Percentiles rank a stretch among this genome's conserved stretches.
These are phyloP conservation scores for Galeopsomyia nigrocyanea DNA, from an alignment of 2,888 invertebrate genomes.

Conservation along the genomic window DNA sequence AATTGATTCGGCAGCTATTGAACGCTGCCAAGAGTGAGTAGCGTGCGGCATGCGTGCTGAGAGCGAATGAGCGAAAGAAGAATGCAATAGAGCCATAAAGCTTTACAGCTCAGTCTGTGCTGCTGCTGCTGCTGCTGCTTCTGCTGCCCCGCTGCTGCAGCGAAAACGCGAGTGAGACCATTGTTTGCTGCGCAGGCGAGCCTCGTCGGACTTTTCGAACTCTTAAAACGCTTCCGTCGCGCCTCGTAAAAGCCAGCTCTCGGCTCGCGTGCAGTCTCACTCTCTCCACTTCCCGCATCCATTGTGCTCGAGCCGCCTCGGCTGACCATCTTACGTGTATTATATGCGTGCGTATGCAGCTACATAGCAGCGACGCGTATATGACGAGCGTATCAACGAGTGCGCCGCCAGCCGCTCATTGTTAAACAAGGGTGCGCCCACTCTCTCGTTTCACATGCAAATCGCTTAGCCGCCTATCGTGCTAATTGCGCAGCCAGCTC, in stretches of 20 bases:
- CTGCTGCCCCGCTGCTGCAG: too few species aligned
- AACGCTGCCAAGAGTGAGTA: conserved; percentile 3
- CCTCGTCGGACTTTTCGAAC: neutral
- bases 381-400: conserved; percentile 26
- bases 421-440: neutral
- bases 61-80: neutral
- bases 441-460: conserved; percentile 55
- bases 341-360: too few species aligned
- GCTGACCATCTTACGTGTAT: too few species aligned
- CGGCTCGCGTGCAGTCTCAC: neutral
- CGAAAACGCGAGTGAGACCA: too few species aligned
- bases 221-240: conserved; percentile 2
- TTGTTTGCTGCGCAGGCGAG: conserved; percentile 6
- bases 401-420: conserved; percentile 25
- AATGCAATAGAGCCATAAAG: conserved; percentile 37
- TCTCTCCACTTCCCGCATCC: neutral
- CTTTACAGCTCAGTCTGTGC: conserved; percentile 3
- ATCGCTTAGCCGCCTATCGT: conserved; percentile 48
- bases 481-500: conserved; percentile 59
- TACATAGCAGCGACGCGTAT: conserved; percentile 1
- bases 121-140: too few species aligned
- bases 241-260: neutral
- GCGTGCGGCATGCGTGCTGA: conserved; percentile 1
- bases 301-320: neutral
- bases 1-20: neutral